Percentiles rank a stretch among this genome's conserved stretches.
Evolutionary conservation across 2,113 vertebrate species (phyloP).

Genomic region (Peucedramus taeniatus): DNA sequence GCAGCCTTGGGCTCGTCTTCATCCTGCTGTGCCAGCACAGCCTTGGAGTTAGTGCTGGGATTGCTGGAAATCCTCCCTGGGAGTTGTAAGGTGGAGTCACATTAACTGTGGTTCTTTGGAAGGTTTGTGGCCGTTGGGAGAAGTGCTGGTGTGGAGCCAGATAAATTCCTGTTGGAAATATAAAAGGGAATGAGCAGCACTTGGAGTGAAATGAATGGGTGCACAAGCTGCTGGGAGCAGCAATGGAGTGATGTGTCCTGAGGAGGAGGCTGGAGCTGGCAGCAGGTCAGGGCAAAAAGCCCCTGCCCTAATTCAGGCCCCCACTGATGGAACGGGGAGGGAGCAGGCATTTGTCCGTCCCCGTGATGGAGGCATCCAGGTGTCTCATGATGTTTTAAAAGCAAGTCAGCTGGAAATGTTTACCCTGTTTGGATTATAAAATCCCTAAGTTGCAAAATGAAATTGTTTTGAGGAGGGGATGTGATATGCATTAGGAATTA

Average conservation of each 20-base stretch:
- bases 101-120: not conserved
- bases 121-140: rapidly evolving
- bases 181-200: not conserved
- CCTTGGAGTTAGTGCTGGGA: not conserved
- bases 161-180: not conserved
- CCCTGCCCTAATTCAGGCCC: not conserved
- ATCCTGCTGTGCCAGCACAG: rapidly evolving
- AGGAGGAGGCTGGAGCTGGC: not conserved
- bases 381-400: not conserved
- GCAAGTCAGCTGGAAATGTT: not conserved
- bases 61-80: not conserved
- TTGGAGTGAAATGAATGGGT: not conserved
- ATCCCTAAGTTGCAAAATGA: constrained; percentile 6
- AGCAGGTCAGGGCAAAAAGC: not conserved
- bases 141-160: not conserved
- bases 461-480: constrained; percentile 17
- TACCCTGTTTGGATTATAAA: not conserved
- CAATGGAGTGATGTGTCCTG: not conserved
- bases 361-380: not conserved
- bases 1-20: not conserved
- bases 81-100: not conserved
- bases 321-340: rapidly evolving
- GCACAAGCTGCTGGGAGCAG: not conserved
- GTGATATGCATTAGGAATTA: constrained; percentile 52
- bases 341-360: rapidly evolving